phyloP scores from a whole-genome alignment of 2,888 invertebrate genomes.

The Polylopha cassiicola region DNA sequence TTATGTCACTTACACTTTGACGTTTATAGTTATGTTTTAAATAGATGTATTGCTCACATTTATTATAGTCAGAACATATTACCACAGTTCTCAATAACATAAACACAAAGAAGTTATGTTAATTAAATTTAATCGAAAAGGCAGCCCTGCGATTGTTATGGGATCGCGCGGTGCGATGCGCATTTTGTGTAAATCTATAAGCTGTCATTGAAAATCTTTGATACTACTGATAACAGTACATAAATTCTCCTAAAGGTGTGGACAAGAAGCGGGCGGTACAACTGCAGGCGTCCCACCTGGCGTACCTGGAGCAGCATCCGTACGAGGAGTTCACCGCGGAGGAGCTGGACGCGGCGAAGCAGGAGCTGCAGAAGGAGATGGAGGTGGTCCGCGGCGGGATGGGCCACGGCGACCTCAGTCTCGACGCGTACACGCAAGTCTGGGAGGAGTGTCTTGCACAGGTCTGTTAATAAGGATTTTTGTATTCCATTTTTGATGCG shows the following conservation, averaged over 20 bases:
- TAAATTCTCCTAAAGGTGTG: conserved; percentile 37
- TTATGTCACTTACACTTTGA: too few relatives aligned
- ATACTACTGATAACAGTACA: neutral
- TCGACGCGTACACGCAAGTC: conserved; percentile 95
- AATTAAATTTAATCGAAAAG: too few relatives aligned
- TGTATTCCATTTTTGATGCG: neutral
- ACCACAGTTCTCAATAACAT: too few relatives aligned
- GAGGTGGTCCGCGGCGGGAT: conserved; percentile 93
- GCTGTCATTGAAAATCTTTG: too few relatives aligned
- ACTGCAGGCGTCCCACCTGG: conserved; percentile 83
- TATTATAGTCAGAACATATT: too few relatives aligned
- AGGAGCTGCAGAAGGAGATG: conserved; percentile 88
- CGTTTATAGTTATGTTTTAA: too few relatives aligned
- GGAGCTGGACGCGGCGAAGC: conserved; percentile 81
- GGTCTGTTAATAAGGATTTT: conserved; percentile 56
- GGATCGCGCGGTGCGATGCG: too few relatives aligned
- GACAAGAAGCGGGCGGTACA: conserved; percentile 77
- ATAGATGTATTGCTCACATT: too few relatives aligned
- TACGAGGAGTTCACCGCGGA: conserved; percentile 84
- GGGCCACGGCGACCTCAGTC: conserved; percentile 95
- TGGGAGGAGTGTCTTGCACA: conserved; percentile 98
- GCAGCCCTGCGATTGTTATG: too few relatives aligned
- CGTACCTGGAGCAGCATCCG: conserved; percentile 91
- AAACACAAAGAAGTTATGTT: too few relatives aligned
- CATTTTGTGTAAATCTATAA: too few relatives aligned